A percentile compares a stretch with the other conserved stretches of the same genome.
phyloP scores from a whole-genome alignment of 2,888 invertebrate genomes.

The Cryptops parisi region DNA sequence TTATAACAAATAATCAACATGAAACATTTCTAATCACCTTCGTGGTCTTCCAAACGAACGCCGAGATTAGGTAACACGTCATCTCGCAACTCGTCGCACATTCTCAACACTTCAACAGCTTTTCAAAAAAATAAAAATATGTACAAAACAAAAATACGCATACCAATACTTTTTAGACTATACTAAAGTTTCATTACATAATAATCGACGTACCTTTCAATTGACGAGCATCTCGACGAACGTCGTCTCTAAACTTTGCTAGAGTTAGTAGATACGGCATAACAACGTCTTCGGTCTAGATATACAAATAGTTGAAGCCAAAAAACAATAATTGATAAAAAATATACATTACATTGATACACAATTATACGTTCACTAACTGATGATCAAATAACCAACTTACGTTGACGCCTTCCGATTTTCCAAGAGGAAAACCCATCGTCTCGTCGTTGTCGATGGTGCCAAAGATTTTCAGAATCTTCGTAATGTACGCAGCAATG shows the following conservation, averaged over 20 bases:
- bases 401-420: not conserved
- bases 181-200: too few relatives aligned
- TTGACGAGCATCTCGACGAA: slow-evolving; percentile 51
- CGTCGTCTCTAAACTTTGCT: slow-evolving; percentile 67
- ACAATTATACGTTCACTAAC: too few relatives aligned
- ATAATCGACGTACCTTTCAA: slow-evolving; percentile 27
- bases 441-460: slow-evolving; percentile 27
- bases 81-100: slow-evolving; percentile 82
- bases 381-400: not conserved
- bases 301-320: slow-evolving; percentile 9
- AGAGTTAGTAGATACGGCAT: slow-evolving; percentile 79
- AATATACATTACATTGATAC: too few relatives aligned
- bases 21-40: slow-evolving; percentile 37
- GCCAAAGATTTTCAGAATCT: slow-evolving; percentile 44
- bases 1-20: not conserved
- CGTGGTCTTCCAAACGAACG: slow-evolving; percentile 83
- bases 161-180: too few relatives aligned
- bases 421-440: slow-evolving; percentile 14
- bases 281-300: slow-evolving; percentile 55
- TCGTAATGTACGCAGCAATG: slow-evolving; percentile 66
- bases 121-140: slow-evolving; percentile 34
- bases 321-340: not conserved
- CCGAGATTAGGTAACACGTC: slow-evolving; percentile 75
- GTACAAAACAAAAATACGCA: too few relatives aligned
- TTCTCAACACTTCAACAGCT: slow-evolving; percentile 53